phyloP scores from a whole-genome alignment of 1,140 invertebrate species.

The Heliconius melpomene region DNA sequence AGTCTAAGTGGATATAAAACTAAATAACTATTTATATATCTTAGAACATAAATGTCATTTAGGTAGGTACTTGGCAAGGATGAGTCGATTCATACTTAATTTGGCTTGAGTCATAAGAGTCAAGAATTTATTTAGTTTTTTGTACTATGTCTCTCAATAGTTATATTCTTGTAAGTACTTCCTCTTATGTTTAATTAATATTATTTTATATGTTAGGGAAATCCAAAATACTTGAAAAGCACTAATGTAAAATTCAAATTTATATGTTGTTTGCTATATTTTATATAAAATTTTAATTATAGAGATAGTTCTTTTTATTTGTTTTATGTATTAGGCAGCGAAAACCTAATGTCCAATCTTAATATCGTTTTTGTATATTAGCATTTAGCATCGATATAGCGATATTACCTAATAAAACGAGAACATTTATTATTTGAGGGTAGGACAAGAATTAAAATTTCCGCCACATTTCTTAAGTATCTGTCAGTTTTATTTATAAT shows the following conservation, averaged over 20 bases:
- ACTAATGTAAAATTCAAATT: too few species aligned
- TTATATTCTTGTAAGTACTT: neutral
- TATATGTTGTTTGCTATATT: too few species aligned
- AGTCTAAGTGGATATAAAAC: conserved; percentile 42
- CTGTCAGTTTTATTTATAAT: neutral
- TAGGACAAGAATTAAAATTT: too few species aligned
- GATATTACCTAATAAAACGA: too few species aligned
- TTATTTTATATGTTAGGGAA: neutral
- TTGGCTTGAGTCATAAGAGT: conserved; percentile 57
- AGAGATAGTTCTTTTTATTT: too few species aligned
- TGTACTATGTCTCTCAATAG: neutral
- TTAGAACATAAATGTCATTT: conserved; percentile 65
- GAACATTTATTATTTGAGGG: too few species aligned
- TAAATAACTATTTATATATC: conserved; percentile 49
- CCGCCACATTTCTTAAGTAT: neutral
- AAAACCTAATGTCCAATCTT: too few species aligned
- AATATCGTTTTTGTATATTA: too few species aligned
- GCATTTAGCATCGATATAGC: too few species aligned
- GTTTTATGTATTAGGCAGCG: too few species aligned
- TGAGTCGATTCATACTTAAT: conserved; percentile 57
- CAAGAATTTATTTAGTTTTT: conserved; percentile 1
- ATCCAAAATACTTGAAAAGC: neutral
- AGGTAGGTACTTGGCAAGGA: conserved; percentile 63
- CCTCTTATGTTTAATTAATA: neutral
- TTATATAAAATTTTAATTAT: too few species aligned